phyloP scores from a whole-genome alignment of 2,888 invertebrate genomes.

The Geophilus truncorum region DNA sequence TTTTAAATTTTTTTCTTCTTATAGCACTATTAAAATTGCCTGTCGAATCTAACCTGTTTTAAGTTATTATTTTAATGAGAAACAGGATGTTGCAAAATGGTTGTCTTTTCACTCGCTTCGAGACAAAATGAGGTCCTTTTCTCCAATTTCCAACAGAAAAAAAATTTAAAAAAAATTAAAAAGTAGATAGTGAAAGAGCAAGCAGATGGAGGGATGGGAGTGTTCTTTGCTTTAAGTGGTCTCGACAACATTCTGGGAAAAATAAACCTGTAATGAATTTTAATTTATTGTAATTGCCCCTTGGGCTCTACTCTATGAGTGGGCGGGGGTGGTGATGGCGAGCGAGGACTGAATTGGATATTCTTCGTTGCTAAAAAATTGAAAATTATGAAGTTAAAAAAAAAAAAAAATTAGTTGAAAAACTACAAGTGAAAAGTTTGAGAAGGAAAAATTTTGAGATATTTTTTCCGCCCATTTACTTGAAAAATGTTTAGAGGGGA shows the following conservation, averaged over 20 bases:
- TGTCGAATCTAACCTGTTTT: neutral
- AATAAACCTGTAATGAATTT: constrained; percentile 27
- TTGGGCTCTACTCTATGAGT: constrained; percentile 14
- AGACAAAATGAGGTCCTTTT: neutral
- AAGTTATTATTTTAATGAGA: constrained; percentile 1
- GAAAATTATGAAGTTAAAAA: neutral
- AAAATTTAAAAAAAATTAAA: neutral
- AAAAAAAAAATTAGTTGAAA: neutral
- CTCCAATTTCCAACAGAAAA: neutral
- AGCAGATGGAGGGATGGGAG: constrained; percentile 22
- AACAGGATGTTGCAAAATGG: neutral
- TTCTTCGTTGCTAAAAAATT: neutral
- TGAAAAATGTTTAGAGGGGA: constrained; percentile 6
- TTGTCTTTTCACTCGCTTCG: neutral
- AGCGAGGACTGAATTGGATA: constrained; percentile 15
- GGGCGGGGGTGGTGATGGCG: constrained; percentile 25
- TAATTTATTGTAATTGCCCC: constrained; percentile 27
- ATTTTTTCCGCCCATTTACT: constrained; percentile 23
- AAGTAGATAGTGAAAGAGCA: constrained; percentile 13
- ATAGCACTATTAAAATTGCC: neutral
- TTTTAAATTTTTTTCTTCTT: neutral
- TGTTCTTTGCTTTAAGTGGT: neutral
- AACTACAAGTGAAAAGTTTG: constrained; percentile 1
- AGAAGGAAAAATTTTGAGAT: neutral
- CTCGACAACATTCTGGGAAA: constrained; percentile 27